Percentiles rank a stretch among this genome's conserved stretches.
phyloP scores from a whole-genome alignment of 2,797 vertebrate genomes.

The Periparus ater region DNA sequence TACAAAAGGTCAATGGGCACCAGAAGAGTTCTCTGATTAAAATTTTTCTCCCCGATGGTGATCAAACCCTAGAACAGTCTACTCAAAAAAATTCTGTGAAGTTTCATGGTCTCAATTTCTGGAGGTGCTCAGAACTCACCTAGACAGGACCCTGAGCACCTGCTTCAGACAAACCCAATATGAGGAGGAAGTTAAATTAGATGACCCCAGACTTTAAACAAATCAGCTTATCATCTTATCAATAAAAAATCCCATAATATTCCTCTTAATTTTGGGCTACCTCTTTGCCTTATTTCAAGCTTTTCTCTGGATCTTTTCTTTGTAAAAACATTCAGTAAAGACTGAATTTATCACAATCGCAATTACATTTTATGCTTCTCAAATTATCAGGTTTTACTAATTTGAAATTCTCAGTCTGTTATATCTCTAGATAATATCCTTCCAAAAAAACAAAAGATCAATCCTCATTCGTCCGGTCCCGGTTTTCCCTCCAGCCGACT shows the following conservation, averaged over 20 bases:
- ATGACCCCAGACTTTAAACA: neutral
- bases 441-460: neutral
- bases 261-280: neutral
- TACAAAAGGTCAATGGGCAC: neutral
- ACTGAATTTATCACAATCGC: neutral
- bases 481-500: no score
- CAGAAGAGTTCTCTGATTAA: neutral
- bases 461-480: neutral
- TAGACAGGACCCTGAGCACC: neutral
- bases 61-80: neutral
- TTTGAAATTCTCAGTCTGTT: neutral
- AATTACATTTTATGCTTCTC: neutral
- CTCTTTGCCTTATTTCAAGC: neutral
- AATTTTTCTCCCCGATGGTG: neutral
- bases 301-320: neutral
- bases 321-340: neutral
- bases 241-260: neutral
- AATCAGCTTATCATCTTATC: neutral
- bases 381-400: neutral
- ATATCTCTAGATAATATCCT: neutral
- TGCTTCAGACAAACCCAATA: neutral
- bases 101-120: neutral
- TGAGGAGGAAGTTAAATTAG: neutral
- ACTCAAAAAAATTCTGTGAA: neutral
- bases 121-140: neutral